Base-by-base conservation (phyloP, 1,140 invertebrate genomes). In the Orussus abietinus region DNA sequence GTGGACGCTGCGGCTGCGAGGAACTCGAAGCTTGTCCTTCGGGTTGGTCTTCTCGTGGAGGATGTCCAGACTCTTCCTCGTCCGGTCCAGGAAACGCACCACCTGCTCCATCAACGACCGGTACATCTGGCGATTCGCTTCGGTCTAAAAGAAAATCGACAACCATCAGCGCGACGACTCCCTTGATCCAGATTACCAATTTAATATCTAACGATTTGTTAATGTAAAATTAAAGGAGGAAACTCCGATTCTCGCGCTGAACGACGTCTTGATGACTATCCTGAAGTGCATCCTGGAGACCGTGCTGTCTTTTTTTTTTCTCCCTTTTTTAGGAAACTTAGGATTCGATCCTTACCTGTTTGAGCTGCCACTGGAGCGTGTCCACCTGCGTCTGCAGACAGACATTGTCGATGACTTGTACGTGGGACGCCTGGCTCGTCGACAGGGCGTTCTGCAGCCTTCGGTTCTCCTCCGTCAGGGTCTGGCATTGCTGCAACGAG, bases 321-420 rank as follows among this genome's bases (percentile, higher is more conserved):
- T n/a, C n/a, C n/a, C n/a, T n/a, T n/a, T n/a, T n/a, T n/a, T n/a
- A n/a, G n/a, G n/a, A n/a, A n/a, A n/a, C n/a, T n/a, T n/a, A n/a
- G n/a, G n/a, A n/a, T n/a, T n/a, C n/a, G n/a, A n/a, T n/a, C n/a
- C 66, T 59, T 75, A 88, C 86, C 82, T 88, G 85, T 73, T 84
- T 83, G 31, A 89, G 64, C 67, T 88, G 85, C 86, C 86, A 89
- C 59, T 86, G 79, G 43, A 89, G 69, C 37, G 84, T 85, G 52
- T 86, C 82, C 50, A 88, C 78, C 67, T 87, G 83, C 56, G 81
- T 82, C 63, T 87, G 82, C 43, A 85, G 74, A 38, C 79, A 77
- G 45, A 81, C 79, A 53, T 79, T 80, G 74, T 87, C 83, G 56
- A 80, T 73, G 57, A 54, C 55, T 45, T 59, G 58, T 25, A 58